Evolutionary conservation across 2,113 vertebrate species (phyloP).

Genomic region (Phocoena sinus): DNA sequence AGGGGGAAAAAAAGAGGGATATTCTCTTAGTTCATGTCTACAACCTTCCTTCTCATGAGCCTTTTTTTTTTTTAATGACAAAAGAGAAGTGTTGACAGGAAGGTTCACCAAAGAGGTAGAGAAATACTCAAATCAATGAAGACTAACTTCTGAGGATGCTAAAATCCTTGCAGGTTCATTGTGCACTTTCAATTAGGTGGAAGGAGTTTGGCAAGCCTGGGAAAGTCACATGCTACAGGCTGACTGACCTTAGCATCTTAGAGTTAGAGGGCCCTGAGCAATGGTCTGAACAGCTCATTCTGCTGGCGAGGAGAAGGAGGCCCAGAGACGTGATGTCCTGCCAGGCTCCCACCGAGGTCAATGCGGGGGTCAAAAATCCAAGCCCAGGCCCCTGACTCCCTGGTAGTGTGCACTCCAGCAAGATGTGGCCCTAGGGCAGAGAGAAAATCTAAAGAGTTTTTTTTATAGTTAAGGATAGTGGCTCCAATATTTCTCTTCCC

Average conservation of each 20-base stretch:
- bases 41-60: background rate
- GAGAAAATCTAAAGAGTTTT: background rate
- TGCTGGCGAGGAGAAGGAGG: background rate
- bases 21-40: slow-evolving; percentile 13
- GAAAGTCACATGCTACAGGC: background rate
- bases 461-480: background rate
- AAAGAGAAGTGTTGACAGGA: background rate
- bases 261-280: background rate
- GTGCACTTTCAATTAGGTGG: background rate
- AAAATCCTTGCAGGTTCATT: background rate
- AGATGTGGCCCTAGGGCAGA: background rate
- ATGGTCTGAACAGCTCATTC: background rate
- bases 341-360: background rate
- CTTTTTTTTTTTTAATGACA: background rate
- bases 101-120: background rate
- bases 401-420: background rate
- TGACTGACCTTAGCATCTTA: background rate
- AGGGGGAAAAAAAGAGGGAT: background rate
- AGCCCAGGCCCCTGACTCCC: background rate
- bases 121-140: background rate
- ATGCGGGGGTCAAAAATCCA: background rate
- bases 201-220: background rate
- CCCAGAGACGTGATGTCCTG: background rate
- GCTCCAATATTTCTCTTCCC: background rate
- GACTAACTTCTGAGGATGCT: background rate